A percentile compares a stretch with the other conserved stretches of the same genome.
Conservation (phyloP, 2,888 invertebrate genomes). For the Campopleginae sp. region DNA sequence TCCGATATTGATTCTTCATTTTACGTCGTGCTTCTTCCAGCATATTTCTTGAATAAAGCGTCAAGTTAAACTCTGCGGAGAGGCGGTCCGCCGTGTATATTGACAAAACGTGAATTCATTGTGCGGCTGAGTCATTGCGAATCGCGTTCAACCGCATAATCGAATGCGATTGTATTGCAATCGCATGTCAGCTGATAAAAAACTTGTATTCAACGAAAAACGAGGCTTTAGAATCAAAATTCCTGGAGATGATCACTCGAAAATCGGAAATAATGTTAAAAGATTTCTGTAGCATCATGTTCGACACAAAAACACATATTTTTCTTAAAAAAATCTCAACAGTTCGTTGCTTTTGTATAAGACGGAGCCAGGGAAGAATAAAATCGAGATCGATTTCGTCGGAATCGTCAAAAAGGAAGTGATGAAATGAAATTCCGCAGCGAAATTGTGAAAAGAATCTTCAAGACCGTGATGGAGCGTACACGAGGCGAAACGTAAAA, state of each 20-base stretch:
- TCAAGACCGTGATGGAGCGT: neutral
- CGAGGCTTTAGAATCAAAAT: neutral
- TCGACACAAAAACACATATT: neutral
- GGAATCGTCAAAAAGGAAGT: neutral
- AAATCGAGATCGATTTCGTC: neutral
- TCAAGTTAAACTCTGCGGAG: neutral
- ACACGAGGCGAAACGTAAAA: neutral
- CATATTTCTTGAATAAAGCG: neutral
- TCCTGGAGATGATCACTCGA: neutral
- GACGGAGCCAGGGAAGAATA: neutral
- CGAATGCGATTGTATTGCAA: constrained; percentile 12
- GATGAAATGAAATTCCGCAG: constrained; percentile 19
- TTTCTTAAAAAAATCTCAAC: neutral
- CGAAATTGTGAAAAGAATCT: neutral
- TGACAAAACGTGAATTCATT: constrained; percentile 19
- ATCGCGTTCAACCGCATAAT: neutral
- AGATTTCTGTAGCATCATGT: neutral
- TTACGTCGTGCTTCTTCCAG: neutral
- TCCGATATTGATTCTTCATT: constrained; percentile 12
- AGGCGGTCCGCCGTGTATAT: neutral
- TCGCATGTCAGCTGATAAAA: neutral
- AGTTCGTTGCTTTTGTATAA: neutral
- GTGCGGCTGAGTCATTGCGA: neutral
- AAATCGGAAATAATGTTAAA: neutral
- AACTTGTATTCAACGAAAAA: neutral